A percentile compares a stretch with the other conserved stretches of the same genome.
phyloP scores from a whole-genome alignment of 1,140 invertebrate genomes.

The Rhyacophila brunnea region DNA sequence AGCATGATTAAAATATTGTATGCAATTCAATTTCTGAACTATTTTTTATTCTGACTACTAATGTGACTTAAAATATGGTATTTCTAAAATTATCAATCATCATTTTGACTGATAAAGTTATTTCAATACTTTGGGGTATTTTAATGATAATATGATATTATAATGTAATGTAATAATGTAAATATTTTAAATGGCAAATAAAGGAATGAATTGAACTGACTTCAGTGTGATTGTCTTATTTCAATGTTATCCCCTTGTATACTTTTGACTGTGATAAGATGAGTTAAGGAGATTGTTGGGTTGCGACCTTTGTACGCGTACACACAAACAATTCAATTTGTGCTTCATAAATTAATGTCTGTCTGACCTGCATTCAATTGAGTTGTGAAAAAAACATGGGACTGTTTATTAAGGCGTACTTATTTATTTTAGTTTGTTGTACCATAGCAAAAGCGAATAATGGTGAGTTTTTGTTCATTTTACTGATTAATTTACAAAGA shows the following conservation, averaged over 20 bases:
- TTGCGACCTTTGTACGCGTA: slow-evolving; percentile 4
- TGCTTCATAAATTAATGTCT: neutral
- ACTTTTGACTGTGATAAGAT: neutral
- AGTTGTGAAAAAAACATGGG: slow-evolving; percentile 15
- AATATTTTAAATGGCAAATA: neutral
- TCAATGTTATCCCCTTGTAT: neutral
- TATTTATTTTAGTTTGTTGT: slow-evolving; percentile 11
- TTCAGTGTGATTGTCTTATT: neutral
- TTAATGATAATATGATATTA: too few relatives aligned
- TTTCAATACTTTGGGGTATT: too few relatives aligned
- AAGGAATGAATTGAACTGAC: neutral
- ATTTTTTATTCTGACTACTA: too few relatives aligned
- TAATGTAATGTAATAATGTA: too few relatives aligned
- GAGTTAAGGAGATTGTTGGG: neutral
- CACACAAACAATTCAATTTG: neutral
- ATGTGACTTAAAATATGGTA: too few relatives aligned
- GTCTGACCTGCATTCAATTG: slow-evolving; percentile 23
- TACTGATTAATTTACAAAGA: too few relatives aligned
- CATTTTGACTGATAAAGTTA: too few relatives aligned
- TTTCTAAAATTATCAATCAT: too few relatives aligned
- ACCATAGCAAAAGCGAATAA: neutral
- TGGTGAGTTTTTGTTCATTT: slow-evolving; percentile 9
- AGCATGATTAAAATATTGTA: too few relatives aligned
- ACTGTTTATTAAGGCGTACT: neutral
- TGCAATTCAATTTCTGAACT: too few relatives aligned